Percentiles rank a stretch among this genome's conserved stretches.
Evolutionary conservation across 2,113 vertebrate species (phyloP).

Genomic region (Hypomesus transpacificus): DNA sequence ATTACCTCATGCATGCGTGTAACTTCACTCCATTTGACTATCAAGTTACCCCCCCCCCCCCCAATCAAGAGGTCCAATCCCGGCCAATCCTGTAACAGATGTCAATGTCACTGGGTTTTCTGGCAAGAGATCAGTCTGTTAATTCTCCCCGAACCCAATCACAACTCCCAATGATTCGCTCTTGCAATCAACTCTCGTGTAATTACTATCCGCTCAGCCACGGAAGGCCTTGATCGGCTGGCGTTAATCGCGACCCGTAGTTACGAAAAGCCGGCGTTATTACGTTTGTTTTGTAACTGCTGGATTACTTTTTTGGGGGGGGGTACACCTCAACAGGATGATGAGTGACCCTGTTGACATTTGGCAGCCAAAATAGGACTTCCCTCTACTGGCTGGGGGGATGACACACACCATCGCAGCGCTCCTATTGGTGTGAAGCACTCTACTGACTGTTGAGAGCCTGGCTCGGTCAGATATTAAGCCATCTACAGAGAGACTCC

Average conservation of each 20-base stretch:
- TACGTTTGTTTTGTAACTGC: background rate
- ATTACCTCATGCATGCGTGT: no score
- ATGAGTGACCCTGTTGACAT: background rate
- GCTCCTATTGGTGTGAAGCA: background rate
- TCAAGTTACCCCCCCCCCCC: no score
- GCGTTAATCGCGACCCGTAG: slow-evolving; percentile 12
- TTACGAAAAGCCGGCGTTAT: slow-evolving; percentile 7
- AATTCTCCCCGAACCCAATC: slow-evolving; percentile 12
- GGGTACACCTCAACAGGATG: background rate
- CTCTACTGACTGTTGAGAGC: background rate
- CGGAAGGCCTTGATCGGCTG: background rate
- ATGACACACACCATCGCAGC: background rate
- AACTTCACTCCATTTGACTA: no score
- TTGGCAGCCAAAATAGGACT: slow-evolving; percentile 15
- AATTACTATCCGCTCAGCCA: slow-evolving; percentile 1
- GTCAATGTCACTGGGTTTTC: background rate
- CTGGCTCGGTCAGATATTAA: slow-evolving; percentile 8
- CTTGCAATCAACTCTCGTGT: slow-evolving; percentile 6
- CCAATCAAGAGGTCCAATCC: no score
- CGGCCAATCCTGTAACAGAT: background rate
- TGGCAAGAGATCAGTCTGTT: slow-evolving; percentile 3
- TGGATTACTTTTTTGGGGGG: background rate
- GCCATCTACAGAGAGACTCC: slow-evolving; percentile 14
- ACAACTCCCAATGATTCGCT: background rate
- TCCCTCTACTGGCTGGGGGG: background rate